Base-by-base conservation (phyloP, 2,888 invertebrate species). In the Gonocerus acuteangulatus region DNA sequence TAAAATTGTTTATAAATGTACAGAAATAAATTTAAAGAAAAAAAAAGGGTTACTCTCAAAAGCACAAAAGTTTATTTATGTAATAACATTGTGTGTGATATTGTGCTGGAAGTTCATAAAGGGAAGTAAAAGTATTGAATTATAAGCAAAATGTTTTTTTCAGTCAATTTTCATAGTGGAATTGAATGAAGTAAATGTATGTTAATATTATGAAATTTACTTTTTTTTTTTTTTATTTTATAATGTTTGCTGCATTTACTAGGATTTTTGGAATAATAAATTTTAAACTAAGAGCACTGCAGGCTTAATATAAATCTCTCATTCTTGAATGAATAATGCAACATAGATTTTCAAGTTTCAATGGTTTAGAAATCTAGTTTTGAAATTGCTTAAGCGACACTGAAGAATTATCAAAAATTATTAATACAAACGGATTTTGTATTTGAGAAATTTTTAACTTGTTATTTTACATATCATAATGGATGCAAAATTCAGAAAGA, bases 391-490 rank as follows among this genome's bases (percentile, higher is more conserved):
- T 54, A 18, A 21, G 21, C 42, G 39, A 54, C 54, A 34, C 22
- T 34, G 21, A 22, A 22, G 42, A 42, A 54, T 39, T 54, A 15
- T n/a, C n/a, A 15, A 39, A 39, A 27, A 27, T 27, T 27, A 27
- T 6, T 27, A 27, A 27, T 4, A 27, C 27, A 39, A 39, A 4
- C 39, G 9, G 15, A 4, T 39, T 39, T 39, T 39, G 39, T n/a
- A 11, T 54, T n/a, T 51, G 34, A 32, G 34, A 51, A 51, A 54
- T n/a, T 42, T 54, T 22, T n/a, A n/a, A 42, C 22, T 13, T 54
- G 54, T 54, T 54, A 54, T 54, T 54, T 54, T 39, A 54, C 54
- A 54, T 54, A 54, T 54, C 54, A 54, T 11, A 42, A 36, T 39
- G 34, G 22, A 54, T 39, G 3, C 13, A 39, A 15, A 39, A n/a